Evolutionary conservation across 1,140 invertebrate species (phyloP).

Genomic region (Monochamus saltuarius): DNA sequence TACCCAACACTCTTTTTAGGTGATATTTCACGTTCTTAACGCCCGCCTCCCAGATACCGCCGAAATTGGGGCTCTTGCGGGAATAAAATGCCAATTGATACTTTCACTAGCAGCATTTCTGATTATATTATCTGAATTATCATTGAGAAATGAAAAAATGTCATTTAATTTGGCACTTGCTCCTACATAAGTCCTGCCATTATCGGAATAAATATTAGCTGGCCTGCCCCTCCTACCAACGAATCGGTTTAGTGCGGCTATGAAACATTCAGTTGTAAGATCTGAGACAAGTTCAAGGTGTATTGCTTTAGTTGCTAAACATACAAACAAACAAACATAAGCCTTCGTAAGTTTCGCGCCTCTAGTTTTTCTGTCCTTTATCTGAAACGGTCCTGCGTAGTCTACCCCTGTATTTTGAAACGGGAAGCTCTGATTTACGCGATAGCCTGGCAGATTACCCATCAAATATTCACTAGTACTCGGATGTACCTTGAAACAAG

Average conservation of each 20-base stretch:
- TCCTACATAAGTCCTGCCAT: constrained; percentile 38
- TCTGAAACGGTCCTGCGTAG: too few relatives aligned
- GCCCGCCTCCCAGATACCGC: constrained; percentile 22
- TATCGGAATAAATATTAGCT: constrained; percentile 37
- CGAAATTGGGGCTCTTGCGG: constrained; percentile 25
- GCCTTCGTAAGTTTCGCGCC: too few relatives aligned
- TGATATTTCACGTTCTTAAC: constrained; percentile 13
- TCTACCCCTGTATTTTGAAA: constrained; percentile 22
- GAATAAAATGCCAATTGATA: constrained; percentile 39
- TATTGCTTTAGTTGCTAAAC: background rate
- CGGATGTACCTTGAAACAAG: constrained; percentile 15
- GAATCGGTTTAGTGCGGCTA: constrained; percentile 37
- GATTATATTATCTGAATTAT: constrained; percentile 49
- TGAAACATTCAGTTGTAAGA: constrained; percentile 33
- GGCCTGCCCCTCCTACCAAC: constrained; percentile 31
- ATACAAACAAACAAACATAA: too few relatives aligned
- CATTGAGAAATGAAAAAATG: constrained; percentile 48
- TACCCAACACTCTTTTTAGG: constrained; percentile 5
- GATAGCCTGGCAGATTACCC: constrained; percentile 17
- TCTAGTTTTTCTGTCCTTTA: too few relatives aligned
- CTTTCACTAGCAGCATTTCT: constrained; percentile 41
- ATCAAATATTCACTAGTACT: constrained; percentile 19
- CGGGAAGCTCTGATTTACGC: constrained; percentile 19
- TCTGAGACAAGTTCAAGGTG: constrained; percentile 41
- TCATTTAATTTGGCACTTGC: constrained; percentile 22